phyloP scores from a whole-genome alignment of 2,797 vertebrate species.

The Cynodonichthys magdalenae region DNA sequence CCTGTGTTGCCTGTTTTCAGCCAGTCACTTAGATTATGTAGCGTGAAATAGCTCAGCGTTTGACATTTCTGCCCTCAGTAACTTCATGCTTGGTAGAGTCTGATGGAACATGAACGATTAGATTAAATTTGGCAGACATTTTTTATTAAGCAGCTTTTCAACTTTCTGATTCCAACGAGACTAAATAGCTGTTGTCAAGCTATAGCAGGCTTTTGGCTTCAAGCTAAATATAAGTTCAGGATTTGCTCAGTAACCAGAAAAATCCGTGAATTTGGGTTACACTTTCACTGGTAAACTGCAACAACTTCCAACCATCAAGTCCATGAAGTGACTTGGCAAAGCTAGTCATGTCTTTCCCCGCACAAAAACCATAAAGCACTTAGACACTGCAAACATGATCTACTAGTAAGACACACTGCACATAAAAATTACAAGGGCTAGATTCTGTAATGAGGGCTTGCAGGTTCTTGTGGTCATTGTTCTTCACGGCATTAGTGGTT shows the following conservation, averaged over 20 bases:
- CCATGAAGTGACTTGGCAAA: not conserved
- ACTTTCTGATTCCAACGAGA: not conserved
- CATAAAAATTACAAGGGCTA: too few relatives aligned
- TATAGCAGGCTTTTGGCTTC: not conserved
- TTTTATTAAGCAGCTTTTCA: slow-evolving; percentile 3
- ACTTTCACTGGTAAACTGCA: not conserved
- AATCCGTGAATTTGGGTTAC: not conserved
- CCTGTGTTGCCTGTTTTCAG: slow-evolving; percentile 20
- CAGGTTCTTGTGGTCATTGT: too few relatives aligned
- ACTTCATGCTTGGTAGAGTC: slow-evolving; percentile 21
- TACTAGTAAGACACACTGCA: too few relatives aligned
- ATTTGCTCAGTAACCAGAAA: not conserved
- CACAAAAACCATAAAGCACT: too few relatives aligned
- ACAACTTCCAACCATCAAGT: not conserved
- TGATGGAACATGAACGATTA: slow-evolving; percentile 16
- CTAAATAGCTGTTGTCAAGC: not conserved
- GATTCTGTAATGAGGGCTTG: too few relatives aligned
- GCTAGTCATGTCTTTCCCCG: not conserved
- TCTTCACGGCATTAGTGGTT: too few relatives aligned
- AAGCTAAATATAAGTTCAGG: slow-evolving; percentile 4
- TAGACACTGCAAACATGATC: too few relatives aligned
- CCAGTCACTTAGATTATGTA: slow-evolving; percentile 20
- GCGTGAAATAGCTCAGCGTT: slow-evolving; percentile 15
- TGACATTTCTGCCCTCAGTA: slow-evolving; percentile 30
- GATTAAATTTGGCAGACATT: slow-evolving; percentile 7